Evolutionary conservation across 2,113 vertebrate species (phyloP).

Genomic region (Prochilodus magdalenae): DNA sequence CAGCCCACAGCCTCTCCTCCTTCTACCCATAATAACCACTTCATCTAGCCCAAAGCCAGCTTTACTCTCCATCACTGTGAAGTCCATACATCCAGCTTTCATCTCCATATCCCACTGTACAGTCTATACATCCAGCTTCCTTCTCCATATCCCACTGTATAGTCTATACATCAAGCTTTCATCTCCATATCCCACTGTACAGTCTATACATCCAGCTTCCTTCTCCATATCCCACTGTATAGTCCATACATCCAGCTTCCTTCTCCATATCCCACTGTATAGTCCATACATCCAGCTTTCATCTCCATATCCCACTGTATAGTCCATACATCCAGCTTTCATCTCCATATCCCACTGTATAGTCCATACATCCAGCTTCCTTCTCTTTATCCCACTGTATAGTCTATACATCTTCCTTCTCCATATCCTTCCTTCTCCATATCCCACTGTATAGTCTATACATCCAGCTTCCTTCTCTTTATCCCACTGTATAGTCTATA

Average conservation of each 20-base stretch:
- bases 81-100: not conserved
- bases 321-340: not conserved
- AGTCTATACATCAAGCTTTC: not conserved
- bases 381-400: not conserved
- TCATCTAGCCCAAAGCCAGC: not conserved
- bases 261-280: not conserved
- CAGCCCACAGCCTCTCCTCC: not conserved
- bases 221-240: too few species aligned
- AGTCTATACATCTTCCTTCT: not conserved
- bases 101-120: not conserved
- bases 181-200: not conserved
- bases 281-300: not conserved
- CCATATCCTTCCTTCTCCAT: not conserved
- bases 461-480: not conserved
- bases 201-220: too few species aligned
- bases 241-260: not conserved
- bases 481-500: not conserved
- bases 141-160: not conserved
- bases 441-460: not conserved
- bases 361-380: not conserved
- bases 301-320: not conserved
- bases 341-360: not conserved
- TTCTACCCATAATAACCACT: not conserved
- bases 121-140: not conserved
- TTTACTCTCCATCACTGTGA: not conserved